Evolutionary conservation across 2,888 invertebrate species (phyloP), one percentile per base, ranked within the genome.

Genomic region (Trichopria drosophilae): DNA sequence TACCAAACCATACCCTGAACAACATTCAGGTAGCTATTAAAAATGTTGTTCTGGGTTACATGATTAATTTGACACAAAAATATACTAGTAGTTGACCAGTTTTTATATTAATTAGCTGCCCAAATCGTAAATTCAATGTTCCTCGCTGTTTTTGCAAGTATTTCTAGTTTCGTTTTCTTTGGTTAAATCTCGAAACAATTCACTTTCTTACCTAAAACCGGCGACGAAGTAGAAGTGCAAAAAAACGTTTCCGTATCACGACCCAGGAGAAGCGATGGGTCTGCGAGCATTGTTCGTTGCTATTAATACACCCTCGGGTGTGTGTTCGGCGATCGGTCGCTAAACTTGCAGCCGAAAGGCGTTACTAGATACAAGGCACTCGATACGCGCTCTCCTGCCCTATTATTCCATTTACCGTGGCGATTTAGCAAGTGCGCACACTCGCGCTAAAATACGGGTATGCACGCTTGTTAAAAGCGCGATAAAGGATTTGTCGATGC

Each of bases 231-330:
- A n/a, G n/a, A n/a, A n/a, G n/a, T n/a, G n/a, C n/a, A 52, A 55
- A 49, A 58, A 57, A 58, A 55, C 18, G 42, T 6, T n/a, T 16
- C 48, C 32, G 47, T 42, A n/a, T n/a, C n/a, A n/a, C n/a, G n/a
- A 19, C 56, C 59, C 53, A 55, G 57, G 61, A 59, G 59, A 57
- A 50, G 59, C 65, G 62, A 59, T 62, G 66, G 66, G 64, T 63
- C 67, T 68, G 64, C 68, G 68, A 71, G 71, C 70, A 71, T 71
- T 71, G 71, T 71, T 71, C 68, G 67, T 61, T 66, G 68, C 71
- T 71, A 71, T 71, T 69, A 71, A 71, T 71, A 70, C 66, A 66
- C 64, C n/a, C n/a, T n/a, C n/a, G 65, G 65, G 68, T 64, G 68
- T 71, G 70, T 62, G 62, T 52, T 57, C 51, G 51, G 55, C 54